Percentiles rank a stretch among this genome's conserved stretches.
phyloP scores from a whole-genome alignment of 2,113 vertebrate species.

The Sorex fumeus region DNA sequence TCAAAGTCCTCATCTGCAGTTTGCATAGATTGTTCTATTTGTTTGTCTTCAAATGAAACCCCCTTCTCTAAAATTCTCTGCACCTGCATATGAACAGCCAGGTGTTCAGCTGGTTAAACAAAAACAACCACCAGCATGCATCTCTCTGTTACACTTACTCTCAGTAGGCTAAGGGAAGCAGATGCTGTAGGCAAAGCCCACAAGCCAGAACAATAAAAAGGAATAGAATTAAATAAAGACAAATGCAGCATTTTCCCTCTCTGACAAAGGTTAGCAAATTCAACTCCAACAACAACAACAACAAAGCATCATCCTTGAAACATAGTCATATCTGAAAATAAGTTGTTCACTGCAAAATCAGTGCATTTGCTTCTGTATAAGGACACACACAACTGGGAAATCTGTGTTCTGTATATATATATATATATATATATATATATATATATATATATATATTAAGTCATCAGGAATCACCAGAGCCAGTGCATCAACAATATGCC shows the following conservation, averaged over 20 bases:
- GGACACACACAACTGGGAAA: background rate
- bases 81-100: constrained; percentile 76
- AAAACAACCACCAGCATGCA: constrained; percentile 31
- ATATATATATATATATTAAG: background rate
- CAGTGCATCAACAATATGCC: constrained; percentile 3
- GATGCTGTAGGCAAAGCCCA: background rate
- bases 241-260: background rate
- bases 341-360: constrained; percentile 25
- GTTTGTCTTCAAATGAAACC: constrained; percentile 31
- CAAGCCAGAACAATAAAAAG: background rate
- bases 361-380: background rate
- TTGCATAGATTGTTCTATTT: background rate
- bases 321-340: constrained; percentile 51
- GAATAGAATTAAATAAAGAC: constrained; percentile 29
- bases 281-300: constrained; percentile 61
- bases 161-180: background rate
- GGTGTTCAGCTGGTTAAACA: constrained; percentile 69
- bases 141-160: background rate
- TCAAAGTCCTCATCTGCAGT: background rate
- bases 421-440: background rate
- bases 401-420: background rate
- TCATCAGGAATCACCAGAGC: background rate
- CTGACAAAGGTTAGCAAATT: constrained; percentile 48
- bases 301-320: background rate
- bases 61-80: constrained; percentile 44